These are phyloP conservation scores for Gymnoscopelus microlampas DNA, from an alignment of 2,797 vertebrate genomes.

Conservation along the genomic window DNA sequence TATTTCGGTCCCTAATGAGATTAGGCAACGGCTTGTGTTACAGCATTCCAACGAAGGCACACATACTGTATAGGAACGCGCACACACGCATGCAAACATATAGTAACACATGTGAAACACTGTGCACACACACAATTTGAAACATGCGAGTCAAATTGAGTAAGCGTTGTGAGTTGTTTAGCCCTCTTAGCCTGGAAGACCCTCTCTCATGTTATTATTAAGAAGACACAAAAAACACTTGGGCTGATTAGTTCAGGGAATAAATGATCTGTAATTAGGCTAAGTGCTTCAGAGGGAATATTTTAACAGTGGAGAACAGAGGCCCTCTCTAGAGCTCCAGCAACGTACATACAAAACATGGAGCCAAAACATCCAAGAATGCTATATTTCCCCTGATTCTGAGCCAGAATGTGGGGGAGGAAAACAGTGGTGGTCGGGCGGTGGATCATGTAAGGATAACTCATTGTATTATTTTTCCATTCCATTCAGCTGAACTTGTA, in stretches of 20 bases:
- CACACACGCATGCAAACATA: slow-evolving; percentile 3
- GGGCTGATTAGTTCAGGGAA: slow-evolving; percentile 80
- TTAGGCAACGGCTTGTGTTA: slow-evolving; percentile 59
- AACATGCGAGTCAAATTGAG: slow-evolving; percentile 61
- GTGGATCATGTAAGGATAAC: background rate
- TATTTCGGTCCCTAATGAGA: slow-evolving; percentile 60
- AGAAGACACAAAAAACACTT: slow-evolving; percentile 78
- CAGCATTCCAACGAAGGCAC: slow-evolving; percentile 34
- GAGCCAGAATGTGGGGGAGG: background rate
- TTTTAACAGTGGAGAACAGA: slow-evolving; percentile 57
- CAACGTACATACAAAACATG: slow-evolving; percentile 30
- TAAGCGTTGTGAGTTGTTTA: slow-evolving; percentile 62
- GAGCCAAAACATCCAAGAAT: slow-evolving; percentile 32
- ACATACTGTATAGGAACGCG: slow-evolving; percentile 6
- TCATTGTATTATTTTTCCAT: too few relatives aligned
- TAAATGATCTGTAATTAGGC: slow-evolving; percentile 82
- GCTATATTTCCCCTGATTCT: slow-evolving; percentile 37
- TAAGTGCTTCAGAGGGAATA: slow-evolving; percentile 80
- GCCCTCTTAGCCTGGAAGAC: slow-evolving; percentile 57
- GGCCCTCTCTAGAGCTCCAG: slow-evolving; percentile 29
- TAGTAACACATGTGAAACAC: slow-evolving; percentile 8
- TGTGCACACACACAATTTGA: background rate
- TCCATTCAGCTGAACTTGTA: too few relatives aligned
- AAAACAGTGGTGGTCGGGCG: background rate
- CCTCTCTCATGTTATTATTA: slow-evolving; percentile 72